phyloP scores from a whole-genome alignment of 2,797 vertebrate species.

The Macroramphosus scolopax region DNA sequence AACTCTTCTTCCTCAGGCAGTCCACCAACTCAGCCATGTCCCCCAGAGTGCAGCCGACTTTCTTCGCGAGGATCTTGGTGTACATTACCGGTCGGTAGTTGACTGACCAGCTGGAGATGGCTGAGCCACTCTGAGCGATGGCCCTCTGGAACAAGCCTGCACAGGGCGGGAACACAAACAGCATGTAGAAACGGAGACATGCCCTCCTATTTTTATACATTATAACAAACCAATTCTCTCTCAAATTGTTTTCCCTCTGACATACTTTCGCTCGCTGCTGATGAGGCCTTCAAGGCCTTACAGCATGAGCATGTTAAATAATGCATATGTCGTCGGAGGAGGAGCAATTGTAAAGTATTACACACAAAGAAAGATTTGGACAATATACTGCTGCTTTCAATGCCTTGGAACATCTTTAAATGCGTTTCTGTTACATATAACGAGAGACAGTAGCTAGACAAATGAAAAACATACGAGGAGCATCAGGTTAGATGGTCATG shows the following conservation, averaged over 20 bases:
- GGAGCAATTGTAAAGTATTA: slow-evolving; percentile 41
- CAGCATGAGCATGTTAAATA: slow-evolving; percentile 57
- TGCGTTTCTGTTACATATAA: slow-evolving; percentile 33
- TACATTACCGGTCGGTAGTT: slow-evolving; percentile 92
- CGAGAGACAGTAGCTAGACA: slow-evolving; percentile 33
- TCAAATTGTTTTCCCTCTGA: slow-evolving; percentile 22
- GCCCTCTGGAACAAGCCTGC: slow-evolving; percentile 92
- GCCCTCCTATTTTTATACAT: slow-evolving; percentile 1
- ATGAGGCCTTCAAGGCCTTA: slow-evolving; percentile 51
- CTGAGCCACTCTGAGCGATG: slow-evolving; percentile 92
- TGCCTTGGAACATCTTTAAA: slow-evolving; percentile 41
- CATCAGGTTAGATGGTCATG: slow-evolving; percentile 23
- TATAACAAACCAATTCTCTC: slow-evolving; percentile 31
- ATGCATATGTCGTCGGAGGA: slow-evolving; percentile 64
- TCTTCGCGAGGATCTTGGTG: slow-evolving; percentile 88
- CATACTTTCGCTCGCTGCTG: slow-evolving; percentile 54
- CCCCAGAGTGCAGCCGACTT: slow-evolving; percentile 88
- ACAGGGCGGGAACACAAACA: slow-evolving; percentile 9
- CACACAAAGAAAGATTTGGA: slow-evolving; percentile 43
- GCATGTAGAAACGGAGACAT: background rate
- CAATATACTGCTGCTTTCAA: slow-evolving; percentile 33
- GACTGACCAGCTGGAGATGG: slow-evolving; percentile 95
- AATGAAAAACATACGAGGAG: slow-evolving; percentile 25
- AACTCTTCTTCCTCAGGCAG: slow-evolving; percentile 88
- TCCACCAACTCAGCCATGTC: slow-evolving; percentile 86